Evolutionary conservation across 1,140 invertebrate genomes (phyloP).

Genomic region (Centruroides vittatus): DNA sequence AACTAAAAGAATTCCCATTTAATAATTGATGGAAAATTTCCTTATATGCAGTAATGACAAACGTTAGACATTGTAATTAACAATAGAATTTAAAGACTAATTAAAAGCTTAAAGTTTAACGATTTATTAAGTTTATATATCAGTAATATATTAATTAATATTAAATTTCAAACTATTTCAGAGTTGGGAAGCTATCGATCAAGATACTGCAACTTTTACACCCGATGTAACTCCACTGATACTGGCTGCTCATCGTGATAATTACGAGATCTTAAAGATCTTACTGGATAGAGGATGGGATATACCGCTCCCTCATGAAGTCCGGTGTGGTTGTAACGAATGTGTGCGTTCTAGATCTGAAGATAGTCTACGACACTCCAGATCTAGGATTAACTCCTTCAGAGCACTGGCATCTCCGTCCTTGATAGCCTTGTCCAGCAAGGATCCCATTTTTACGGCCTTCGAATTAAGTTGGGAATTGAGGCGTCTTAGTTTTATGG

Average conservation of each 20-base stretch:
- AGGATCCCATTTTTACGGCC: slow-evolving; percentile 92
- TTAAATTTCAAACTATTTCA: slow-evolving; percentile 27
- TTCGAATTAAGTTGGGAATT: slow-evolving; percentile 96
- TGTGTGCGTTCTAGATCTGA: slow-evolving; percentile 70
- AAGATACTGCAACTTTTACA: slow-evolving; percentile 80
- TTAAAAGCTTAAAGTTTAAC: too few species aligned
- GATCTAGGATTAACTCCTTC: slow-evolving; percentile 83
- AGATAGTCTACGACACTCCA: slow-evolving; percentile 74
- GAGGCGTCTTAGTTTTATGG: slow-evolving; percentile 76
- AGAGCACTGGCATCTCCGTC: slow-evolving; percentile 82
- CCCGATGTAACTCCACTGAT: slow-evolving; percentile 93
- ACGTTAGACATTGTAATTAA: too few species aligned
- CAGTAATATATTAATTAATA: neutral
- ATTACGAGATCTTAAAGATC: slow-evolving; percentile 98
- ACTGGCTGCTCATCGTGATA: slow-evolving; percentile 87
- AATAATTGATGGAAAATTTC: too few species aligned
- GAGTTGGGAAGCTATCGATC: slow-evolving; percentile 81
- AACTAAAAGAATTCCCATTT: too few species aligned
- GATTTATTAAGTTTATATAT: too few species aligned
- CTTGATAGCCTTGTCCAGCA: slow-evolving; percentile 82
- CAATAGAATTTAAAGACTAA: too few species aligned
- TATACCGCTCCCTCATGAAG: slow-evolving; percentile 79
- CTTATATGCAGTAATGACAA: too few species aligned
- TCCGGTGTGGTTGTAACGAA: slow-evolving; percentile 74
- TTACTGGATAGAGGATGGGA: slow-evolving; percentile 77